Evolutionary conservation across 2,113 vertebrate species (phyloP).

Genomic region (Agapornis roseicollis): DNA sequence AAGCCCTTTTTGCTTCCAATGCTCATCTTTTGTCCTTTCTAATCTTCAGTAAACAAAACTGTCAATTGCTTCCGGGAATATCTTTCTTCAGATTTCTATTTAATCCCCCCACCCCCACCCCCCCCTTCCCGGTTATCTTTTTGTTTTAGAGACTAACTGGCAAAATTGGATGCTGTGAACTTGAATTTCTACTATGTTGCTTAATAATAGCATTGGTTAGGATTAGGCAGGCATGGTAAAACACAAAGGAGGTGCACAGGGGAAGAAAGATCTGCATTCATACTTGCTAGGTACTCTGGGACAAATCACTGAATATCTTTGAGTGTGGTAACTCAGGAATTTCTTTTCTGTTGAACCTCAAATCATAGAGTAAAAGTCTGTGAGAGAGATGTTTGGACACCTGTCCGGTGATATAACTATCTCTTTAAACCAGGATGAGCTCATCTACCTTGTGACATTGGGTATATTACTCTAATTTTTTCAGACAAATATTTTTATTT

Average conservation of each 20-base stretch:
- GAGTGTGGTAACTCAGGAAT: neutral
- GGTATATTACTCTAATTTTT: neutral
- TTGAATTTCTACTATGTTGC: neutral
- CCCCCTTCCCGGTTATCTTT: neutral
- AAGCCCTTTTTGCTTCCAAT: neutral
- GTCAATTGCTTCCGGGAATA: neutral
- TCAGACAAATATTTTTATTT: neutral
- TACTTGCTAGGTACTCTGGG: neutral
- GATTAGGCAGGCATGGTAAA: neutral
- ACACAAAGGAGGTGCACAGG: neutral
- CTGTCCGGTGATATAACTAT: neutral
- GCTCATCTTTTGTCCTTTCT: neutral
- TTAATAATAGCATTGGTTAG: neutral
- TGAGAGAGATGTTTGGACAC: neutral
- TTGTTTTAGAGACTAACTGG: neutral
- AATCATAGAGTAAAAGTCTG: neutral
- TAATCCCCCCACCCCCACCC: too few species aligned
- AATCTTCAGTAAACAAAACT: neutral
- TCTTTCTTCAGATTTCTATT: neutral
- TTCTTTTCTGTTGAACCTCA: neutral
- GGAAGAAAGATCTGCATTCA: rapidly evolving
- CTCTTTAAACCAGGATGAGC: neutral
- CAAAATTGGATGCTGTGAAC: neutral
- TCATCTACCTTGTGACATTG: neutral
- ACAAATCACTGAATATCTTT: neutral